Evolutionary conservation across 1,140 invertebrate species (phyloP).

Genomic region (Drosophila nigromelanica): DNA sequence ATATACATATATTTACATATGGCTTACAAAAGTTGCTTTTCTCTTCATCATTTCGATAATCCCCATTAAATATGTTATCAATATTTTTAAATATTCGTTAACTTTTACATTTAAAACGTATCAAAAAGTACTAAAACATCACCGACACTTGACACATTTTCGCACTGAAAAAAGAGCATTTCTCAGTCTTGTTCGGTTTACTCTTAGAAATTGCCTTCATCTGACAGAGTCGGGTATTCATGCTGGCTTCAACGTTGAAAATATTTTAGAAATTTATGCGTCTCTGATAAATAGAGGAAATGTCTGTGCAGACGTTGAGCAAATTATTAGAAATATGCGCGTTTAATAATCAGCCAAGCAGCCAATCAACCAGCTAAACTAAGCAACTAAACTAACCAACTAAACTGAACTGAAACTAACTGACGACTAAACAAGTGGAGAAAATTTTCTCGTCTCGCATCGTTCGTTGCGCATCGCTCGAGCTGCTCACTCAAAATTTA

Average conservation of each 20-base stretch:
- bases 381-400: slow-evolving; percentile 17
- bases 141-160: background rate
- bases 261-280: slow-evolving; percentile 82
- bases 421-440: slow-evolving; percentile 58
- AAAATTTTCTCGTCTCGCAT: slow-evolving; percentile 36
- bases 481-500: slow-evolving; percentile 70
- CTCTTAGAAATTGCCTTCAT: background rate
- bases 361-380: slow-evolving; percentile 3
- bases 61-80: too few relatives aligned
- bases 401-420: slow-evolving; percentile 38
- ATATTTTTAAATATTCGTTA: too few relatives aligned
- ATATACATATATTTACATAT: too few relatives aligned
- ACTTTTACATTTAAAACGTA: too few relatives aligned
- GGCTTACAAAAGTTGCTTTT: too few relatives aligned
- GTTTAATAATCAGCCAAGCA: slow-evolving; percentile 64
- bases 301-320: slow-evolving; percentile 56
- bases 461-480: slow-evolving; percentile 20
- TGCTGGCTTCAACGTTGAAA: slow-evolving; percentile 36
- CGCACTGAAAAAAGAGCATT: slow-evolving; percentile 1
- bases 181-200: background rate
- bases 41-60: too few relatives aligned
- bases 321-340: slow-evolving; percentile 81
- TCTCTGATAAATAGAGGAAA: slow-evolving; percentile 82
- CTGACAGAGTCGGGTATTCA: slow-evolving; percentile 30
- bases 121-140: too few relatives aligned